These are phyloP conservation scores for Notamacropus eugenii DNA, from an alignment of 2,797 vertebrate genomes.

Conservation along the genomic window DNA sequence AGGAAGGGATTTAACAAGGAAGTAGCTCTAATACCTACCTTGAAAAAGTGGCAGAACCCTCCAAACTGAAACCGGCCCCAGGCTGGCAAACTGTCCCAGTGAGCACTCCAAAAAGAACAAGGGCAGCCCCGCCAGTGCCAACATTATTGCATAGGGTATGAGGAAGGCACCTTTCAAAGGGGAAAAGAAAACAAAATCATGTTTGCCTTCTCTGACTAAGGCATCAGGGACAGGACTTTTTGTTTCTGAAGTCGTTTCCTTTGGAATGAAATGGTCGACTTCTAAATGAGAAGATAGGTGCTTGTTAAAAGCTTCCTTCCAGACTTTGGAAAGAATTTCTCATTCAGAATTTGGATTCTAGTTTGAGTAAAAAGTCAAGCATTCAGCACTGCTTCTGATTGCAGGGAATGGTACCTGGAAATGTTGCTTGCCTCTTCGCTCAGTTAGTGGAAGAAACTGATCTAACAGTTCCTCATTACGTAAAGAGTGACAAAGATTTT, in stretches of 20 bases:
- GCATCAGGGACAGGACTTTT: not conserved
- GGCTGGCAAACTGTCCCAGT: constrained; percentile 88
- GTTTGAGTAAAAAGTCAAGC: not conserved
- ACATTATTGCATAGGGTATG: constrained; percentile 87
- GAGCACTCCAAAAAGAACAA: constrained; percentile 90
- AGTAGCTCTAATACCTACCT: constrained; percentile 82
- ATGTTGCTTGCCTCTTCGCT: not conserved
- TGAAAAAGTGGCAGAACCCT: constrained; percentile 87
- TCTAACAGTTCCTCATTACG: not conserved
- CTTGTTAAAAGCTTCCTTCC: not conserved
- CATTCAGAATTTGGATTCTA: not conserved
- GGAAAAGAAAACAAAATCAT: constrained; percentile 31
- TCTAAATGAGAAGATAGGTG: not conserved
- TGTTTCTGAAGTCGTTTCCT: not conserved
- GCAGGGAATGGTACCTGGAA: not conserved
- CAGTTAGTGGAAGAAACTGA: constrained; percentile 1
- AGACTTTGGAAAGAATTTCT: not conserved
- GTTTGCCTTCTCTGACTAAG: not conserved
- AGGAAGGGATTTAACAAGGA: not conserved
- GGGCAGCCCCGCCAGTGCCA: constrained; percentile 87
- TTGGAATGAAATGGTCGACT: accelerated
- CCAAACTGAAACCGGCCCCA: constrained; percentile 87
- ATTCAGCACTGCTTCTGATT: not conserved
- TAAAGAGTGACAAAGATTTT: constrained; percentile 15
- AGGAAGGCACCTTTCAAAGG: constrained; percentile 86